Conservation (phyloP, 2,888 invertebrate species). For the Oligia fasciuncula region DNA sequence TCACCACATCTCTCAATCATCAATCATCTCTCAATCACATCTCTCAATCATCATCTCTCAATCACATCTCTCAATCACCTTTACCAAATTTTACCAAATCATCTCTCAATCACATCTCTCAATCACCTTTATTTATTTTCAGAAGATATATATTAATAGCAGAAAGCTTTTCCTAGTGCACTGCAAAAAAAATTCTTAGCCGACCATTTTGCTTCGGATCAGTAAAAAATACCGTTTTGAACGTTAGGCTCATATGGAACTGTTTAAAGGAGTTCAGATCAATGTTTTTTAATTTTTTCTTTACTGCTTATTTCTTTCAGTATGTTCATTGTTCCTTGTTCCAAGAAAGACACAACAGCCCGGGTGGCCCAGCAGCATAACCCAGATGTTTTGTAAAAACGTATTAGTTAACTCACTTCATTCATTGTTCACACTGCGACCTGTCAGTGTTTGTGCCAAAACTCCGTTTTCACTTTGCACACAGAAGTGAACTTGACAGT, state of each 20-base stretch:
- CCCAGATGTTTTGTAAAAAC: constrained; percentile 29
- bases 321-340: not conserved
- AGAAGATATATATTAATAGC: not conserved
- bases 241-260: too few relatives aligned
- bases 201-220: too few relatives aligned
- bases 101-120: not conserved
- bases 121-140: not conserved
- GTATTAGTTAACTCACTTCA: not conserved
- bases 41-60: not conserved
- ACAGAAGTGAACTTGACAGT: constrained; percentile 36
- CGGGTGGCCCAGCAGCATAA: not conserved
- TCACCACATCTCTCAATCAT: not conserved
- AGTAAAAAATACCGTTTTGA: too few relatives aligned
- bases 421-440: not conserved
- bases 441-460: constrained; percentile 30
- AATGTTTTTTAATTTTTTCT: too few relatives aligned
- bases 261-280: too few relatives aligned
- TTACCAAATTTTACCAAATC: too few relatives aligned
- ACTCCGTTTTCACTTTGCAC: constrained; percentile 14
- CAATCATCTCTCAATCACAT: not conserved
- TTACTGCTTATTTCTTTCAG: too few relatives aligned
- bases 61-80: not conserved
- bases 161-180: not conserved
- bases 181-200: too few relatives aligned
- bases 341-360: not conserved